Evolutionary conservation across 2,797 vertebrate genomes (phyloP), one percentile per base, ranked within the genome.

Genomic region (Paratrypauchen microcephalus): DNA sequence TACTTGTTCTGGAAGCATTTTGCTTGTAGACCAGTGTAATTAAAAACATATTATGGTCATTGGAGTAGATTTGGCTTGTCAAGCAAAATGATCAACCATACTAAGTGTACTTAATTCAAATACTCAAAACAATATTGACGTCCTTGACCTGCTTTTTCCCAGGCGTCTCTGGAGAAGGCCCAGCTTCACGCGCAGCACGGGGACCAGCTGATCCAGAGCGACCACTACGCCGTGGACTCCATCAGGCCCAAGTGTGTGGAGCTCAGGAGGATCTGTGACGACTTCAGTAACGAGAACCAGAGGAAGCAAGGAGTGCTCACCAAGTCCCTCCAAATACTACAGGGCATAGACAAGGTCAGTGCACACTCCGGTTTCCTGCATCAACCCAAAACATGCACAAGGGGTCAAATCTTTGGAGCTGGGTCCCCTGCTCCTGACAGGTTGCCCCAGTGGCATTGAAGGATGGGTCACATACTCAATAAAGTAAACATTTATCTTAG

Each of bases 131-230:
- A 45, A 45, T 45, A 15, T 45, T 45, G 41, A 45, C 13, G 13
- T 45, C n/a, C 24, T 23, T 56, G 13, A 56, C 55, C 3, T 28
- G 12, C 41, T 45, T 15, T 4, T 45, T 30, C 72, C 12, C 82
- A 99, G 97, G 92, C 92, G 21, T 86, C 92, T 1, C 71, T 98
- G 83, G 95, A 97, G 73, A 97, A 96, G 84, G 97, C 96, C 48
- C 96, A 96, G 78, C 89, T 95, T 54, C 94, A 97, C 0, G 95
- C 96, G 1, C 64, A 94, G 59, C 93, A 95, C 0, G 97, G 97
- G 1, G 97, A 99, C 68, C 96, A 96, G 88, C 94, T 98, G 66
- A 96, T 97, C 88, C 97, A 99, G 83, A 97, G 95, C 82, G 94
- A 95, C 78, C 97, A 98, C 90, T 97, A 97, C 1, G 96, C 97